Base-by-base conservation (phyloP, 2,888 invertebrate genomes). In the Apodemia mormo region DNA sequence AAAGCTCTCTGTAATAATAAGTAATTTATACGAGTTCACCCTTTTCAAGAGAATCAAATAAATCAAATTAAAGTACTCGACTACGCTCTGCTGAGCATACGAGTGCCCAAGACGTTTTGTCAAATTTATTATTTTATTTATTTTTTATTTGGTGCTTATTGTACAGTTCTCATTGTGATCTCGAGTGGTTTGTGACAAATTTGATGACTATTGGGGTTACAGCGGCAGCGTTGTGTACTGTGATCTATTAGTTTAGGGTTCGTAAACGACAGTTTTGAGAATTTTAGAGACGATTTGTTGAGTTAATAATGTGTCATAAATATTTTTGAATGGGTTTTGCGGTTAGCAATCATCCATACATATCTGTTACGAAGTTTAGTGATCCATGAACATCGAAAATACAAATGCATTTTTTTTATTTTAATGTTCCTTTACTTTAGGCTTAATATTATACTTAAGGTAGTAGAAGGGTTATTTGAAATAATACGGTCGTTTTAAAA, bases 31-130 rank as follows among this genome's bases (percentile, higher is more conserved):
- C 82, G 78, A 78, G 78, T 80, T 86, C 87, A 92, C 92, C 92
- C 92, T 91, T 92, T 92, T 80, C 76, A 78, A 83, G 79, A 74
- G 83, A 87, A 88, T 86, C 85, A 89, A 90, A 93, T 93, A 93
- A 92, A 93, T 93, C 93, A 93, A 90, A 92, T 90, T 90, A 91
- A 88, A 90, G 86, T 80, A 91, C 88, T 92, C 85, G 81, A 86
- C 82, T 84, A 86, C 91, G 93, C 91, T 89, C 80, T 83, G 79
- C 77, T 76, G 85, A 85, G 78, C 87, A 81, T 84, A 82, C 85
- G 87, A 93, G 92, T 89, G 92, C 89, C 89, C 88, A 93, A 93
- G 93, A 93, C 93, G 92, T 93, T 93, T 93, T 93, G 93, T 93
- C 90, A 92, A 92, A 90, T 91, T 92, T 92, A 92, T 92, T 92